A percentile compares a stretch with the other conserved stretches of the same genome.
phyloP scores from a whole-genome alignment of 2,888 invertebrate genomes.

The Macrosiphum euphorbiae region DNA sequence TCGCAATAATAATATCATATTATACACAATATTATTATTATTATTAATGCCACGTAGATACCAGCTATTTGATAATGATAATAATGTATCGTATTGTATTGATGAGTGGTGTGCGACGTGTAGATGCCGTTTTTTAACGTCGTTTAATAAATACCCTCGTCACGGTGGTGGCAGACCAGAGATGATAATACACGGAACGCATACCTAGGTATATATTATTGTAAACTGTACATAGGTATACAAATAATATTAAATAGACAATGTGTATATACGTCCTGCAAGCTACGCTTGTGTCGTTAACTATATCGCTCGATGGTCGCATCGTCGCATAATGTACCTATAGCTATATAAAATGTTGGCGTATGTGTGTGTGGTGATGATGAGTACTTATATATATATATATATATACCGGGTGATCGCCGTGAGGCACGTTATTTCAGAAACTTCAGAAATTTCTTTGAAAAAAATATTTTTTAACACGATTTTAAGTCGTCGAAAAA shows the following conservation, averaged over 20 bases:
- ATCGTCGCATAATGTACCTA: not conserved
- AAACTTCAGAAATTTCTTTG: no score
- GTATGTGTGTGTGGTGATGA: no score
- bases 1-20: not conserved
- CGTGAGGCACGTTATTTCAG: no score
- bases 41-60: not conserved
- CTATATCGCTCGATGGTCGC: not conserved
- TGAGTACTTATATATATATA: no score
- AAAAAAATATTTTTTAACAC: no score
- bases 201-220: not conserved
- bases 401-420: no score
- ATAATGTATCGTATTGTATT: not conserved
- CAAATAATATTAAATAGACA: not conserved
- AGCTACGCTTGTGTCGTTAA: not conserved
- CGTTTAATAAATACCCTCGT: conserved; percentile 13
- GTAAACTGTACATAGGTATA: no score
- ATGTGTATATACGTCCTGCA: not conserved
- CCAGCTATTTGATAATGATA: not conserved
- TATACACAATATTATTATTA: not conserved
- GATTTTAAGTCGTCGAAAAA: no score
- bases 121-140: not conserved
- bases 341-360: no score
- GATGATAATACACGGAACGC: conserved; percentile 22
- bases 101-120: no score
- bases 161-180: not conserved